phyloP scores from a whole-genome alignment of 1,140 invertebrate species.

The Procambarus clarkii region DNA sequence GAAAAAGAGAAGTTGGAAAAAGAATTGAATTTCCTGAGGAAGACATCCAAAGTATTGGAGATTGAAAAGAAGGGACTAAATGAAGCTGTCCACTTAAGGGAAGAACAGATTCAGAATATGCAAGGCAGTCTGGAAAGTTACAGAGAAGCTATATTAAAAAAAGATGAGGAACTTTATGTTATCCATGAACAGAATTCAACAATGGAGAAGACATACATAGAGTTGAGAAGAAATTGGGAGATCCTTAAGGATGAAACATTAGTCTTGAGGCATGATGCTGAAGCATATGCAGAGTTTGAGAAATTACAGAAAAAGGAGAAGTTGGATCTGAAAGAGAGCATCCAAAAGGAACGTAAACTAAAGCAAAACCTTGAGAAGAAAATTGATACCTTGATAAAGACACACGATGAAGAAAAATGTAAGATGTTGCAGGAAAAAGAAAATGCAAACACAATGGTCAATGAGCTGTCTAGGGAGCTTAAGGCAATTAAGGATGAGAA shows the following conservation, averaged over 20 bases:
- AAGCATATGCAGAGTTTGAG: constrained; percentile 59
- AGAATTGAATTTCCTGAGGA: not conserved
- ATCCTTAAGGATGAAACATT: constrained; percentile 51
- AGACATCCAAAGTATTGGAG: constrained; percentile 19
- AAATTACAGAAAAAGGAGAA: constrained; percentile 40
- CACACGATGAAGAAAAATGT: constrained; percentile 29
- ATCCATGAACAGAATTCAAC: constrained; percentile 32
- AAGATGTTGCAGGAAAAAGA: constrained; percentile 35
- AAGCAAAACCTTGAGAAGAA: constrained; percentile 64
- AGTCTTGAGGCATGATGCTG: constrained; percentile 47
- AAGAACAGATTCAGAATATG: constrained; percentile 67
- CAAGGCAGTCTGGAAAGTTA: constrained; percentile 53
- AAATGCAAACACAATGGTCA: not conserved
- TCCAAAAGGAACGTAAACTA: constrained; percentile 62
- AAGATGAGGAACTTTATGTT: constrained; percentile 63
- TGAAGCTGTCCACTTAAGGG: constrained; percentile 42
- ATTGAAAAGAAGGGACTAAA: constrained; percentile 51
- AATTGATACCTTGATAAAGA: constrained; percentile 24
- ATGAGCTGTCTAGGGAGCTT: constrained; percentile 4
- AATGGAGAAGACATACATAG: constrained; percentile 38
- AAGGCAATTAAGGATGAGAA: constrained; percentile 23
- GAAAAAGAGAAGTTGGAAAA: constrained; percentile 25
- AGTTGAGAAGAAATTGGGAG: constrained; percentile 44
- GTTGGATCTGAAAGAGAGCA: constrained; percentile 51
- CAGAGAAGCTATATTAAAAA: constrained; percentile 57